Evolutionary conservation across 2,113 vertebrate genomes (phyloP).

Genomic region (Strigops habroptila): DNA sequence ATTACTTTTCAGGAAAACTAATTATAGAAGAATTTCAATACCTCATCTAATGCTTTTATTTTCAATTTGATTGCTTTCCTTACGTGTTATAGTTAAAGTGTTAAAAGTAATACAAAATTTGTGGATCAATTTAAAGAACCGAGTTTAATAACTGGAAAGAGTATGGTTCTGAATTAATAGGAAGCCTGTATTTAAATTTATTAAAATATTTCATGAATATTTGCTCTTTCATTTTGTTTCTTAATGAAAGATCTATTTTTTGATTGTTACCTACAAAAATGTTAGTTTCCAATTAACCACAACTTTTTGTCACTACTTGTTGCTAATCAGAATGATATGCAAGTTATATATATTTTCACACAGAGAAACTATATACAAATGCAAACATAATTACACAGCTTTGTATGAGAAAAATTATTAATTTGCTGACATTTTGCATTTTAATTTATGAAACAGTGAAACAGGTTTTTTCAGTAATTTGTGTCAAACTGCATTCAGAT

Average conservation of each 20-base stretch:
- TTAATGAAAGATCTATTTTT: background rate
- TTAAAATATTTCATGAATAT: background rate
- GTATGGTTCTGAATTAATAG: background rate
- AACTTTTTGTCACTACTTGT: background rate
- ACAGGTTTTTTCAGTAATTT: background rate
- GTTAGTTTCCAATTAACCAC: background rate
- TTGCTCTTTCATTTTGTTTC: background rate
- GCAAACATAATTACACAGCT: background rate
- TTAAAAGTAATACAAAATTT: background rate
- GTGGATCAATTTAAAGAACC: background rate
- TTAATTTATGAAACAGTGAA: background rate
- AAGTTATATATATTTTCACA: background rate
- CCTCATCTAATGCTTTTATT: background rate
- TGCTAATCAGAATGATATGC: background rate
- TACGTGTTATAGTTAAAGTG: background rate
- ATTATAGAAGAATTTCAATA: background rate
- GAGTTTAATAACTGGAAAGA: background rate
- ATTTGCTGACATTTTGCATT: background rate
- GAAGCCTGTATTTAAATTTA: background rate
- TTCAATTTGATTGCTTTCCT: background rate
- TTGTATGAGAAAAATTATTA: background rate
- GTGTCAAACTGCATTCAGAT: background rate
- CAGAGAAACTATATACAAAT: background rate
- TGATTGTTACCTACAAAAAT: background rate
- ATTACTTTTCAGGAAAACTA: background rate